phyloP scores from a whole-genome alignment of 2,888 invertebrate species.

The Zaprionus obscuricornis region DNA sequence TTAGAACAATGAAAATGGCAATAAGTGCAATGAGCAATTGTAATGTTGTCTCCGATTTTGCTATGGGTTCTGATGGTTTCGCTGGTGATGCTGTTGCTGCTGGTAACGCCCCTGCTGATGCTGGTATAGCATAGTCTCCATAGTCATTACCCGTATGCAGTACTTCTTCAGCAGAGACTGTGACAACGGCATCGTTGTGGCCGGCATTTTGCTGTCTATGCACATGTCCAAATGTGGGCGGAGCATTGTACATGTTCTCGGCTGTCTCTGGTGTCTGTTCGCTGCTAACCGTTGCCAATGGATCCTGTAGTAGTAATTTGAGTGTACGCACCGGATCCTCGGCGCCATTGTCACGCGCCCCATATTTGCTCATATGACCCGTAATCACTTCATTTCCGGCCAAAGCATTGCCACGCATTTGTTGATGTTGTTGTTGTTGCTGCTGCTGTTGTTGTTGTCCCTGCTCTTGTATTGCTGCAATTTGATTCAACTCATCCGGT shows the following conservation, averaged over 20 bases:
- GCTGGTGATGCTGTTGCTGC: constrained; percentile 7
- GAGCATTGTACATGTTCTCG: constrained; percentile 83
- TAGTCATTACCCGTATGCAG: constrained; percentile 19
- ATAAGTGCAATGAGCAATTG: constrained; percentile 87
- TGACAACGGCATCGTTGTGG: constrained; percentile 40
- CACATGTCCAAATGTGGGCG: constrained; percentile 80
- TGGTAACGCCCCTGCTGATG: no score
- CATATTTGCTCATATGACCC: constrained; percentile 83
- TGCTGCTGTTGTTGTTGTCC: constrained; percentile 72
- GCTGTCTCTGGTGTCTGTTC: constrained; percentile 63
- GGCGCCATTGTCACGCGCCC: constrained; percentile 79
- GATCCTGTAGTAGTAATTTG: constrained; percentile 80
- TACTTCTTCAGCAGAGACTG: constrained; percentile 54
- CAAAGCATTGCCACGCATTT: no score
- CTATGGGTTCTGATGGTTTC: constrained; percentile 79
- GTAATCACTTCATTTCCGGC: constrained; percentile 78
- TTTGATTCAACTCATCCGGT: constrained; percentile 88
- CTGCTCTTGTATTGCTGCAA: constrained; percentile 79
- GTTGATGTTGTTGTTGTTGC: constrained; percentile 19
- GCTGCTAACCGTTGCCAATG: constrained; percentile 50
- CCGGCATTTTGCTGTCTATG: constrained; percentile 47
- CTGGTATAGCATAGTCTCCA: constrained; percentile 33
- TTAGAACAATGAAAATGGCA: constrained; percentile 89
- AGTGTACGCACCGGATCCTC: constrained; percentile 82
- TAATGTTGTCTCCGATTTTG: constrained; percentile 86